phyloP scores from a whole-genome alignment of 1,140 invertebrate species.

The Cherax destructor region DNA sequence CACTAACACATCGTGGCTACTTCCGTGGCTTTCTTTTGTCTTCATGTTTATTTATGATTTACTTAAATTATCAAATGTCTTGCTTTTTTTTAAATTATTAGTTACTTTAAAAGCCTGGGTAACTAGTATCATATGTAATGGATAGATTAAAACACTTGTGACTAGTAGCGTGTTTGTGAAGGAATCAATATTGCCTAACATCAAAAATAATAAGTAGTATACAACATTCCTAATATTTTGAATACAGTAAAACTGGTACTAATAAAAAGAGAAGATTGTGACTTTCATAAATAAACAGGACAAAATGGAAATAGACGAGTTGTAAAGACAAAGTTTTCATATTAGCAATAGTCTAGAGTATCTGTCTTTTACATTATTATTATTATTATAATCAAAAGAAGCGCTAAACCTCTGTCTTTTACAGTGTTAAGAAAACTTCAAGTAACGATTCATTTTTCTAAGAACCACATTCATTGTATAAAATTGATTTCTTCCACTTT shows the following conservation, averaged over 20 bases:
- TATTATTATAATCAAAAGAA: no score
- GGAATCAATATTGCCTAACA: background rate
- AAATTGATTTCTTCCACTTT: no score
- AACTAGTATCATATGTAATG: background rate
- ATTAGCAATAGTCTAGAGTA: no score
- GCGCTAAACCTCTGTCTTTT: no score
- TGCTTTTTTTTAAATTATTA: background rate
- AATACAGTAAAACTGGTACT: background rate
- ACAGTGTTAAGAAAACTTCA: no score
- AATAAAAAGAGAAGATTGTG: no score
- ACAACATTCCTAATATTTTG: no score
- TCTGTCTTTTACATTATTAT: no score
- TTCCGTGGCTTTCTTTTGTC: background rate
- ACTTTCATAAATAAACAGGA: background rate
- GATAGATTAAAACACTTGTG: background rate
- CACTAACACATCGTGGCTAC: background rate
- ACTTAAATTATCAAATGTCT: background rate
- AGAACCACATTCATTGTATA: no score
- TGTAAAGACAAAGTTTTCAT: background rate
- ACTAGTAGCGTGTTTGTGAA: background rate
- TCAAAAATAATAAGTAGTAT: no score
- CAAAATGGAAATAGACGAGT: background rate
- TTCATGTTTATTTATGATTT: background rate
- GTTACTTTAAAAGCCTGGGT: background rate
- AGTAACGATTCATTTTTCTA: no score